Percentiles rank a stretch among this genome's conserved stretches.
Evolutionary conservation across 2,113 vertebrate species (phyloP).

Genomic region (Macroglossus sobrinus): DNA sequence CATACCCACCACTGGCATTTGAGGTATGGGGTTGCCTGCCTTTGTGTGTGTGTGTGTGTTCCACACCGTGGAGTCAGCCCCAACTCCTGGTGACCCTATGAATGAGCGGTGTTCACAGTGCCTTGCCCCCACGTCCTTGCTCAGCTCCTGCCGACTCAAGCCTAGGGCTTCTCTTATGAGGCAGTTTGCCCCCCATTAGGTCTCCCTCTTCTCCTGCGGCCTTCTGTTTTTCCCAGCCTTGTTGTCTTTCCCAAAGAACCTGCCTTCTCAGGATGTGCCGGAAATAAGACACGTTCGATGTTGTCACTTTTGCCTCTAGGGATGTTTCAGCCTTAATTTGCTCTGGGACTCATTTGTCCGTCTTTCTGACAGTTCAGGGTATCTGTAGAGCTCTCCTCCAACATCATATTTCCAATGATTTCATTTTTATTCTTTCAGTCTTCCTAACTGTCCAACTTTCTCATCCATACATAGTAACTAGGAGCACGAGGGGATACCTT

Average conservation of each 20-base stretch:
- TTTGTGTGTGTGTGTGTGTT: not conserved
- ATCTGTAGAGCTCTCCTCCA: no score
- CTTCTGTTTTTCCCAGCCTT: not conserved
- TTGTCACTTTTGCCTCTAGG: not conserved
- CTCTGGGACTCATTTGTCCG: not conserved
- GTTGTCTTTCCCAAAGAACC: not conserved
- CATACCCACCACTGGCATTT: not conserved
- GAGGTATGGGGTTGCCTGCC: not conserved
- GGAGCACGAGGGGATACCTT: not conserved
- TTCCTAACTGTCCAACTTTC: not conserved
- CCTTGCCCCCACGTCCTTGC: not conserved
- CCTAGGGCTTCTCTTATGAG: not conserved
- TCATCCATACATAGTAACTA: not conserved
- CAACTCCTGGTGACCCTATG: not conserved
- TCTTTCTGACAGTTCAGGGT: not conserved
- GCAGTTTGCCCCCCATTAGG: no score
- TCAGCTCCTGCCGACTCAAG: not conserved
- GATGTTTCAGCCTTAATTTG: not conserved
- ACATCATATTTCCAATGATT: no score
- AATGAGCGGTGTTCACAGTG: not conserved
- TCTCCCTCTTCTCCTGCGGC: not conserved
- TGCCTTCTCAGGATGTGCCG: not conserved
- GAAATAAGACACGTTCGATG: not conserved
- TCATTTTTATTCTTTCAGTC: no score
- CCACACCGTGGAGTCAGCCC: not conserved